Base-by-base conservation (phyloP, 2,888 invertebrate species). In the Sinhomidia bicolor region DNA sequence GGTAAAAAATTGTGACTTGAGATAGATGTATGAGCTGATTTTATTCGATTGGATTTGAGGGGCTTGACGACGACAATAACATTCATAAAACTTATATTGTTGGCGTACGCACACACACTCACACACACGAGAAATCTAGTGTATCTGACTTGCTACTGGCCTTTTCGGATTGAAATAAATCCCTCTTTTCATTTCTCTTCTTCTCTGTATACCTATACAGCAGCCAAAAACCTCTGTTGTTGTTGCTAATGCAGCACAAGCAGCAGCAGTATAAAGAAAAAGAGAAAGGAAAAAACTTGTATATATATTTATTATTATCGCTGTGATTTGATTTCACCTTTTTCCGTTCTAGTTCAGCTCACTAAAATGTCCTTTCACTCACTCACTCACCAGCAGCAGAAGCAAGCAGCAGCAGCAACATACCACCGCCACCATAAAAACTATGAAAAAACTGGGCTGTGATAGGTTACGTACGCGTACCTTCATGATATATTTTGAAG, bases 11-110 rank as follows among this genome's bases (percentile, higher is more conserved):
- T 74, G 80, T 81, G 81, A 86, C 86, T 86, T 71, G 79, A 88
- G 82, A 88, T 88, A 88, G 81, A 88, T 82, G 81, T 81, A 74
- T 88, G 87, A 74, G 87, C 76, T 88, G 82, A 88, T 88, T 88
- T 82, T 82, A 88, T 88, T 88, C 74, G 81, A 87, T 87, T 87
- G 86, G 86, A 86, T 87, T 87, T 87, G 86, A 87, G 86, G 82
- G 82, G 81, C 62, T 88, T 82, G 87, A 88, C 81, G 87, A 82
- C 76, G 76, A 76, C 76, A 76, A 76, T 76, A 76, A 76, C 76
- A 51, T 51, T 76, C 76, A 76, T 47, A 44, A 74, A 76, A 51
- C 51, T 17, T 29, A 51, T n/a, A 51, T 29, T 76, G 76, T 51
- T 29, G 51, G n/a, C 23, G 32, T 76, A 51, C 29, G 54, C 14